Base-by-base conservation (phyloP, 2,113 vertebrate genomes). In the Laticauda laticaudata region DNA sequence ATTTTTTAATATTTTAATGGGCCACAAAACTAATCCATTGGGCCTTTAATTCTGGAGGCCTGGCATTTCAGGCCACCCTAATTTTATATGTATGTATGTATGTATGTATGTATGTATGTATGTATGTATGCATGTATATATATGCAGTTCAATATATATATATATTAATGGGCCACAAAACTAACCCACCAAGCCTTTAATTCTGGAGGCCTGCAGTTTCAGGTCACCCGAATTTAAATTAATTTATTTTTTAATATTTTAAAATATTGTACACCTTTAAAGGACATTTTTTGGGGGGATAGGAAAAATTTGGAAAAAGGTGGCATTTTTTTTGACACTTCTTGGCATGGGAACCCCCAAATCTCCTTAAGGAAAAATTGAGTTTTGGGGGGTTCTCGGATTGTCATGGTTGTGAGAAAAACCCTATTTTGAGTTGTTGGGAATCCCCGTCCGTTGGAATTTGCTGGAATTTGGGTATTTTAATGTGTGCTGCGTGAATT, bases 271-370 rank as follows among this genome's bases (percentile, higher is more conserved):
- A 2, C 64, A 5, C 12, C 64, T 34, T 75, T 75, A n/a, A 1
- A 4, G 12, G 24, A 61, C 23, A 11, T 61, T 29, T 56, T 18
- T 5, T 21, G 56, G 1, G 24, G 10, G 10, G 10, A 4, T 2
- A 26, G 59, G 59, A 29, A 64, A 29, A 5, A 18, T 34, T 75
- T 34, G 14, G 34, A 51, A 8, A 20, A 81, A 20, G 6, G 15
- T 8, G 34, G 34, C 69, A 3, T 75, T 2, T 0, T 2, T 34
- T 34, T 39, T 69, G 2, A 39, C 1, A 0, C 69, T 2, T 5
- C 69, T 39, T 1, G 69, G 15, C 34, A 3, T 2, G 69, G 18
- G 69, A 39, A 81, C 2, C n/a, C 15, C 69, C 2, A 34, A 39
- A 34, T 20, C 69, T 15, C n/a, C 0, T 39, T 75, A 34, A 75